These are phyloP conservation scores for Cantharis lateralis DNA, from an alignment of 2,888 invertebrate genomes.

Conservation along the genomic window DNA sequence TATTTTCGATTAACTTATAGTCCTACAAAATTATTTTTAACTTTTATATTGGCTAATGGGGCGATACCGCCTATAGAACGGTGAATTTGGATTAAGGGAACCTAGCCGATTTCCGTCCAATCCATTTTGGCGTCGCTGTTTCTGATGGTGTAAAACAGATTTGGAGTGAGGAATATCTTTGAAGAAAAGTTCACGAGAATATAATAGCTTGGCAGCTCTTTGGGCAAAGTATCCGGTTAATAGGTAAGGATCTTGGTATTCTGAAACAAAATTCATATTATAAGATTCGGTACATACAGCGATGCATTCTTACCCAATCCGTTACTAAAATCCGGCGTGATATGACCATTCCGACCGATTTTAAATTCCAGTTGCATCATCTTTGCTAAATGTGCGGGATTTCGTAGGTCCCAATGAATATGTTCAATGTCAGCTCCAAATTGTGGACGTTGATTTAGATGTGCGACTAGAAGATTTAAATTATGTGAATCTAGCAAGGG, in stretches of 20 bases:
- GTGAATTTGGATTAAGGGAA: conserved; percentile 66
- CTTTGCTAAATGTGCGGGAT: not conserved
- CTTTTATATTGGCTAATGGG: conserved; percentile 5
- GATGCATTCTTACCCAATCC: conserved; percentile 50
- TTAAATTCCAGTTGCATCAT: conserved; percentile 8
- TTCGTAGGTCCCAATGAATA: not conserved
- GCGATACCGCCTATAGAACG: conserved; percentile 58
- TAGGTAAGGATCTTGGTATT: conserved; percentile 62
- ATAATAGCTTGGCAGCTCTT: conserved; percentile 60
- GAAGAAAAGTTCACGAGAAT: conserved; percentile 64
- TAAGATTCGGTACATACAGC: not conserved
- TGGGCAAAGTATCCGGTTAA: conserved; percentile 64
- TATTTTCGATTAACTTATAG: not conserved
- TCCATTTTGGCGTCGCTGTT: conserved; percentile 63
- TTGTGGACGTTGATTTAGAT: not conserved
- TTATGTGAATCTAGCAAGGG: not conserved
- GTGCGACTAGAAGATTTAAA: not conserved
- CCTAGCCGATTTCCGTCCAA: conserved; percentile 64
- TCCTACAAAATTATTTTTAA: conserved; percentile 5
- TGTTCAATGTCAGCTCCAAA: not conserved
- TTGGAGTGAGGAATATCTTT: conserved; percentile 68
- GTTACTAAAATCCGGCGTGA: conserved; percentile 54
- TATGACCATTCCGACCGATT: conserved; percentile 52
- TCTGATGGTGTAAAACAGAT: conserved; percentile 65
- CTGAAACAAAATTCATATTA: conserved; percentile 39